Evolutionary conservation across 1,140 invertebrate species (phyloP).

Genomic region (Zaprionus vittiger): DNA sequence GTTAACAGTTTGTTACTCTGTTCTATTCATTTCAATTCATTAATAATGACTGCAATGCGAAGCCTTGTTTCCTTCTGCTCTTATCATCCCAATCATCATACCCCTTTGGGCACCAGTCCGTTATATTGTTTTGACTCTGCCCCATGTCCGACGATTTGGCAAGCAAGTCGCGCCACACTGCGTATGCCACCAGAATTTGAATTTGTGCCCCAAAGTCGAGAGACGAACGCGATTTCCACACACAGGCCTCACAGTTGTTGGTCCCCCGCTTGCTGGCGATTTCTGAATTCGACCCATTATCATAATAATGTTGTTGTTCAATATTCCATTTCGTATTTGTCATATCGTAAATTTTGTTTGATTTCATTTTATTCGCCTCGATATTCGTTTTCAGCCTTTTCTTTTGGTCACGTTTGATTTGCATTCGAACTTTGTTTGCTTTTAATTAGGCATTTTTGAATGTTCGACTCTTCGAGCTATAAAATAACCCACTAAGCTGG

Average conservation of each 20-base stretch:
- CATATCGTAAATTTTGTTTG: slow-evolving; percentile 52
- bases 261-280: slow-evolving; percentile 17
- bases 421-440: slow-evolving; percentile 57
- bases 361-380: slow-evolving; percentile 41
- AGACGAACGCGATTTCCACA: slow-evolving; percentile 58
- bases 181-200: slow-evolving; percentile 64
- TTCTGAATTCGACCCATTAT: slow-evolving; percentile 31
- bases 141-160: slow-evolving; percentile 41
- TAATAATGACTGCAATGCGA: too few species aligned
- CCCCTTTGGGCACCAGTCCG: background rate
- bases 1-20: too few species aligned
- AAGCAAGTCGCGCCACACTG: slow-evolving; percentile 61
- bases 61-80: background rate
- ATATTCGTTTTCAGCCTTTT: slow-evolving; percentile 12
- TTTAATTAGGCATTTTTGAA: slow-evolving; percentile 61
- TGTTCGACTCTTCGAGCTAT: slow-evolving; percentile 13
- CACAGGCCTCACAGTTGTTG: background rate
- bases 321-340: slow-evolving; percentile 31
- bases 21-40: too few species aligned
- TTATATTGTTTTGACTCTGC: background rate
- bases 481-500: slow-evolving; percentile 1
- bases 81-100: background rate
- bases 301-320: slow-evolving; percentile 38
- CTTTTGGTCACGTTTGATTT: slow-evolving; percentile 48
- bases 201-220: slow-evolving; percentile 36